phyloP scores from a whole-genome alignment of 2,888 invertebrate genomes.

The Phengaris arion region DNA sequence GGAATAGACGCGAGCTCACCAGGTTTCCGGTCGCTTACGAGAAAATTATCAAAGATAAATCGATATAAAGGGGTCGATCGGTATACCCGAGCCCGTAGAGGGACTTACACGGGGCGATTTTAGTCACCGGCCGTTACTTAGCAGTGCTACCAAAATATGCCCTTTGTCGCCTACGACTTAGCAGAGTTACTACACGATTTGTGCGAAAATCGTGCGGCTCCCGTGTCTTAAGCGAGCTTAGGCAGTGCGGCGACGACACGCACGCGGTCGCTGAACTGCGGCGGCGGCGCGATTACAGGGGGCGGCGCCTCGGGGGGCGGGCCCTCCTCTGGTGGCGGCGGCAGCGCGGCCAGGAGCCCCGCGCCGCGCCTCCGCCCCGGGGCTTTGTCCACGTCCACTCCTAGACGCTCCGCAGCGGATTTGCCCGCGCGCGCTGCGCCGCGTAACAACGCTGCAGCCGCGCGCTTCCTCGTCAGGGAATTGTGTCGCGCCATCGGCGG shows the following conservation, averaged over 20 bases:
- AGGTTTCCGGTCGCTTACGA: neutral
- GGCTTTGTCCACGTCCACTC: conserved; percentile 71
- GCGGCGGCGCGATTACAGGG: conserved; percentile 89
- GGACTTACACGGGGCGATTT: too few relatives aligned
- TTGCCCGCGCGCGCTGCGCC: conserved; percentile 56
- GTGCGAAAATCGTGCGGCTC: conserved; percentile 37
- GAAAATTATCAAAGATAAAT: conserved; percentile 1
- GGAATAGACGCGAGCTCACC: neutral
- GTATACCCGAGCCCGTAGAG: too few relatives aligned
- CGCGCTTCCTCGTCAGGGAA: conserved; percentile 81
- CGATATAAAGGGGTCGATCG: neutral
- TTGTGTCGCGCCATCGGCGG: conserved; percentile 80
- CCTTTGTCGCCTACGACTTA: too few relatives aligned
- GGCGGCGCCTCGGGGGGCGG: conserved; percentile 63
- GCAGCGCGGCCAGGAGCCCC: conserved; percentile 70
- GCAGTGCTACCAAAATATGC: too few relatives aligned
- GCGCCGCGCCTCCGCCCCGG: conserved; percentile 88
- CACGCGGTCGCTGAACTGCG: conserved; percentile 93
- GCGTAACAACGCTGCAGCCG: conserved; percentile 78
- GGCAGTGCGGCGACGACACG: conserved; percentile 92
- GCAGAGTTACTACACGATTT: neutral
- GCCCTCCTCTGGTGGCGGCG: conserved; percentile 72
- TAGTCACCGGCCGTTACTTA: too few relatives aligned
- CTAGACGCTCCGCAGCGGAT: conserved; percentile 70
- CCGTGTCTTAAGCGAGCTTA: conserved; percentile 77